phyloP scores from a whole-genome alignment of 2,797 vertebrate genomes.

The Coracias cyanogaster region DNA sequence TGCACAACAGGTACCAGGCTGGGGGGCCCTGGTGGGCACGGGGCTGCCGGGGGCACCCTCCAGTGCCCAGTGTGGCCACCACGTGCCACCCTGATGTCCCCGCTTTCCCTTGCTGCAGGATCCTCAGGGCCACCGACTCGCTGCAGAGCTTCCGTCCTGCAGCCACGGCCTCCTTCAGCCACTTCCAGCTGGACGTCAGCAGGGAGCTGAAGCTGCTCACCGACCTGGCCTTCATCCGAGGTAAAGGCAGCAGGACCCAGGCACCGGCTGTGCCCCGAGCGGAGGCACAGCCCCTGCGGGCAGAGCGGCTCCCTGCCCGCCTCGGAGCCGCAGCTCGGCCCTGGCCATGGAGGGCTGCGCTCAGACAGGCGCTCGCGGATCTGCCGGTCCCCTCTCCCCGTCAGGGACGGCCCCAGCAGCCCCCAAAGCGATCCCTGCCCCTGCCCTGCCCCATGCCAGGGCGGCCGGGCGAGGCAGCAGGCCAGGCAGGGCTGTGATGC shows the following conservation, averaged over 20 bases:
- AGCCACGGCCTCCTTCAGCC: slow-evolving; percentile 89
- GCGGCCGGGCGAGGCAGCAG: neutral
- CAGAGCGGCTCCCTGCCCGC: neutral
- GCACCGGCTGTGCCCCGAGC: neutral
- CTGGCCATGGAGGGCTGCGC: neutral
- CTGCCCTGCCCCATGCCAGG: neutral
- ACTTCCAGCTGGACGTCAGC: slow-evolving; percentile 90
- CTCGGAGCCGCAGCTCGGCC: neutral
- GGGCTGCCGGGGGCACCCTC: neutral
- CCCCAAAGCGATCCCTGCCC: neutral
- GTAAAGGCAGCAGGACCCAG: slow-evolving; percentile 75
- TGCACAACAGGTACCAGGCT: slow-evolving; percentile 87
- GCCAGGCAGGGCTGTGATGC: slow-evolving; percentile 30
- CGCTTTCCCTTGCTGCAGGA: slow-evolving; percentile 71
- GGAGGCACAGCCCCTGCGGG: neutral
- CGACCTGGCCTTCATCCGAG: slow-evolving; percentile 89
- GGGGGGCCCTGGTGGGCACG: fast-evolving
- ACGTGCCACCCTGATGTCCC: neutral
- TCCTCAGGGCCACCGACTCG: slow-evolving; percentile 89
- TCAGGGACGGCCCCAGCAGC: slow-evolving; percentile 43
- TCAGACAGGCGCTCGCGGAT: neutral
- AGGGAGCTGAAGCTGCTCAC: slow-evolving; percentile 89
- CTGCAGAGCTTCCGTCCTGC: slow-evolving; percentile 90
- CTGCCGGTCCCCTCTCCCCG: neutral
- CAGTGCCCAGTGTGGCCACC: fast-evolving